Evolutionary conservation across 2,797 vertebrate species (phyloP), one percentile per base, ranked within the genome.

Genomic region (Valencia hispanica): DNA sequence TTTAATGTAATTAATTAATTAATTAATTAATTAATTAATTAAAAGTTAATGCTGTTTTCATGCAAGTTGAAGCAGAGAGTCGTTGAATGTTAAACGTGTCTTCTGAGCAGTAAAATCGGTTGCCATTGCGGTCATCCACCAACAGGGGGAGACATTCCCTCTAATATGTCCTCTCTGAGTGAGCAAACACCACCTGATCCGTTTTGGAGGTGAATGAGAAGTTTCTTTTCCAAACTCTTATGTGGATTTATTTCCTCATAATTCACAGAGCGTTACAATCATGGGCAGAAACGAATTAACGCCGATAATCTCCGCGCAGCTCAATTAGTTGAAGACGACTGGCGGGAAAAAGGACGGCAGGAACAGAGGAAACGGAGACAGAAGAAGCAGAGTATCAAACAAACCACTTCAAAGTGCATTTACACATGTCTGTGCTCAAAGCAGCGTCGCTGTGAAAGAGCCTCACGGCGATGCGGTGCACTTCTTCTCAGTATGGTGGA

Each of bases 71-170:
- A 12, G 3, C 20, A 65, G 61, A 41, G 39, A 65, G 61, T 39
- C 39, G 12, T 25, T 25, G 27, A 63, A 65, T 39, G 45, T 47
- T 12, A 15, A 15, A 47, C 14, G 41, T 18, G 47, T 48, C 47
- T 18, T 17, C 14, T 22, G 34, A 63, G 61, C 34, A 12, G 34
- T 12, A 39, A 59, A 36, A 15, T 5, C 18, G 30, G 0, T 2
- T 80, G 91, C 79, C 20, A 89, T 75, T 87, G 30, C 81, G 17
- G 7, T 20, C 0, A 76, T 81, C 4, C 41, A 86, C 68, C 93
- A 90, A 85, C 89, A 94, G 94, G 86, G 92, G 94, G 94, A 74
- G 93, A 92, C 90, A 89, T 78, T n/a, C 57, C 66, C 79, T 76
- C 51, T 72, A 57, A 77, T 92, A 89, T 39, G 41, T 55, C 8